phyloP scores from a whole-genome alignment of 2,888 invertebrate species.

The Eupsilia transversa region DNA sequence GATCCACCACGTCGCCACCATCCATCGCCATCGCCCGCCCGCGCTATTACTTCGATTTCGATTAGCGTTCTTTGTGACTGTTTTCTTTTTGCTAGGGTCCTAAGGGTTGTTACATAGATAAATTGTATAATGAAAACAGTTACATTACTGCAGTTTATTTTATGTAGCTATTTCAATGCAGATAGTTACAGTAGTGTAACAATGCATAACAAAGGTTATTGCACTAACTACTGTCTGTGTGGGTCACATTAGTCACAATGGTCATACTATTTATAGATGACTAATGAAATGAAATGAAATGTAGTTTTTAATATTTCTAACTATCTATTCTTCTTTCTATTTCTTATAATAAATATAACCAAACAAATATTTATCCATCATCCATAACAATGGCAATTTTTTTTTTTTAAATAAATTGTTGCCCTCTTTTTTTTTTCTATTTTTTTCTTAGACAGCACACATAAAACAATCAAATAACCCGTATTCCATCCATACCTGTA shows the following conservation, averaged over 20 bases:
- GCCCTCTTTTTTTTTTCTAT: no score
- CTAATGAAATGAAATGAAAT: background rate
- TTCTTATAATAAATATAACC: no score
- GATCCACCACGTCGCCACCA: no score
- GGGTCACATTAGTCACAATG: background rate
- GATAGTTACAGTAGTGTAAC: background rate
- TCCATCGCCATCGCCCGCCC: no score
- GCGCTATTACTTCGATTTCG: no score
- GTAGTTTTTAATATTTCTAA: background rate
- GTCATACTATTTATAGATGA: background rate
- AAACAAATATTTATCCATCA: background rate
- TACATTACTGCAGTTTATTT: background rate
- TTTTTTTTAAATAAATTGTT: no score
- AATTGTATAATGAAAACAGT: background rate
- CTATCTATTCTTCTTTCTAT: no score
- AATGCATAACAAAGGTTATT: conserved; percentile 15
- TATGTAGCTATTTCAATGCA: background rate
- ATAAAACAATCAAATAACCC: background rate
- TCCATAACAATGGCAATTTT: no score
- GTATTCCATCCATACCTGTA: background rate
- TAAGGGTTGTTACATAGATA: no score
- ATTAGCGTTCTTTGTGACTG: no score
- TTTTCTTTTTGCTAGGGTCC: no score
- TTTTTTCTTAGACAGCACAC: no score
- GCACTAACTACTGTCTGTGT: background rate